Percentiles rank a stretch among this genome's conserved stretches.
Evolutionary conservation across 2,888 invertebrate genomes (phyloP).

Genomic region (Yponomeuta evonymella): DNA sequence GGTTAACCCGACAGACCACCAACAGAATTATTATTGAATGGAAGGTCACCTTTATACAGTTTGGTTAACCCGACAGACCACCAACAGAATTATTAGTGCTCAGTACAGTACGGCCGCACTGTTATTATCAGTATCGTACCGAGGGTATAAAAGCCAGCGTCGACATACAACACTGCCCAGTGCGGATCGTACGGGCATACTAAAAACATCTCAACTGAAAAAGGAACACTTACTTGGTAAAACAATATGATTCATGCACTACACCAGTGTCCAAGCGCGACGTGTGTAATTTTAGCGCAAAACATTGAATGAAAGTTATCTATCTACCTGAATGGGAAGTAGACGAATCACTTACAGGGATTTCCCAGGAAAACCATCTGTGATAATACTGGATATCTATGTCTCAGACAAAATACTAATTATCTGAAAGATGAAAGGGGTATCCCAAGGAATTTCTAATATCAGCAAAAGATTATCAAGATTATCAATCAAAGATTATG

Average conservation of each 20-base stretch:
- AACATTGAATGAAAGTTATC: neutral
- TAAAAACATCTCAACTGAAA: conserved; percentile 35
- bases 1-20: neutral
- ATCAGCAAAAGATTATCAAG: no score
- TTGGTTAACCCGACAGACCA: neutral
- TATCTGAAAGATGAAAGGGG: no score
- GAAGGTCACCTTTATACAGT: neutral
- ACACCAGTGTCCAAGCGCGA: neutral
- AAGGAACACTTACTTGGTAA: neutral
- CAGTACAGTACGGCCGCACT: neutral
- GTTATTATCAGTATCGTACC: conserved; percentile 8
- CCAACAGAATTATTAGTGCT: neutral
- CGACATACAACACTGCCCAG: conserved; percentile 42
- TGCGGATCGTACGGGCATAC: conserved; percentile 71
- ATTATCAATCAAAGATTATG: no score
- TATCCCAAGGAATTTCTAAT: no score
- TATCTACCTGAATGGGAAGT: neutral
- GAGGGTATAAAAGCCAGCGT: conserved; percentile 18
- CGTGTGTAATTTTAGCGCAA: neutral
- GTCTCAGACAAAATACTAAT: neutral
- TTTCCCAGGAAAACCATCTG: neutral
- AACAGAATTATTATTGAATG: neutral
- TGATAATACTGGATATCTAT: neutral
- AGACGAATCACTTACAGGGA: neutral
- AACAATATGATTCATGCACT: neutral